Base-by-base conservation (phyloP, 2,888 invertebrate species). In the Drosophila austrosaltans region DNA sequence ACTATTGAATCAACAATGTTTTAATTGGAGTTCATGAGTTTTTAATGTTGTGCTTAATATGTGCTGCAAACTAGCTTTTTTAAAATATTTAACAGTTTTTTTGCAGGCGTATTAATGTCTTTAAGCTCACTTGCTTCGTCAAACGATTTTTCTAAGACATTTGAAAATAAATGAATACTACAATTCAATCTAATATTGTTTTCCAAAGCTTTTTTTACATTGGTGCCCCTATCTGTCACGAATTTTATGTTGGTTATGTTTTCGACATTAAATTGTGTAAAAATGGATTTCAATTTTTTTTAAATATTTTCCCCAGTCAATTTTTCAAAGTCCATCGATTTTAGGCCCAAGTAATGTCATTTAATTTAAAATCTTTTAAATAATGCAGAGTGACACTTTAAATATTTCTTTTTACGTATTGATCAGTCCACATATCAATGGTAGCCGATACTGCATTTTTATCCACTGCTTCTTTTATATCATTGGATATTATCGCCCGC, bases 371-470 rank as follows among this genome's bases (percentile, higher is more conserved):
- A 16, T 16, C 16, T 16, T 16, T 16, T 16, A 16, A 16, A 16
- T 16, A 16, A 16, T 16, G 16, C 16, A 16, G 16, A 16, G 16
- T 16, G 16, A 16, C 16, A 16, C 16, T 16, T 16, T 16, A 16
- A 16, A 16, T 16, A 16, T 16, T 16, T 16, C 16, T 1, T 16
- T 16, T 16, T 16, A 16, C 16, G 16, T 16, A 16, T 16, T 16
- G 16, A 16, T 16, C 16, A 16, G 16, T 16, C 16, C 16, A 16
- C 16, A 16, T 16, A 16, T 16, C 16, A 16, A 16, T 16, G 16
- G 75, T 75, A 5, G 44, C 68, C 10, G 69, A 73, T 53, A 54
- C 71, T 48, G 69, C 64, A 57, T 71, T 71, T 28, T 66, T 61
- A 39, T 60, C 28, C 36, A 69, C 69, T 16, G 66, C 58, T 40